phyloP scores from a whole-genome alignment of 2,113 vertebrate genomes.

The Phalacrocorax brasilianus region DNA sequence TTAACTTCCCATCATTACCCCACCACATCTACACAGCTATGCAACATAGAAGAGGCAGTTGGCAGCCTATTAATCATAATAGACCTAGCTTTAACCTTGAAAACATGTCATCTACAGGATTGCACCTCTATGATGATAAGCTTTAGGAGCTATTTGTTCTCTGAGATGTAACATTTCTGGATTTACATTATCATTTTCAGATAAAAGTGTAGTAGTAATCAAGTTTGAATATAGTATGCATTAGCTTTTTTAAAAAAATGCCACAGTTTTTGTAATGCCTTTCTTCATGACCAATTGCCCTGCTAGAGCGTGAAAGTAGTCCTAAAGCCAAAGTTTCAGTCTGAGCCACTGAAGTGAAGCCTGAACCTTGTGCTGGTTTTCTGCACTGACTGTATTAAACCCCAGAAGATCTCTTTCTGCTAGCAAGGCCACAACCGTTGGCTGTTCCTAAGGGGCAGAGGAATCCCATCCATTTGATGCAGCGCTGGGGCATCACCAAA shows the following conservation, averaged over 20 bases:
- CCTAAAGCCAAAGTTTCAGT: not conserved
- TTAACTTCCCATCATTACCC: not conserved
- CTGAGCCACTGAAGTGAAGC: not conserved
- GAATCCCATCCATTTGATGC: not conserved
- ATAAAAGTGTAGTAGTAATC: not conserved
- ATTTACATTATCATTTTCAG: not conserved
- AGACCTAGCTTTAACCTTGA: not conserved
- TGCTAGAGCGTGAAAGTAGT: not conserved
- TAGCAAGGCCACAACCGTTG: too few relatives aligned
- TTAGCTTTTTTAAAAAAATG: not conserved
- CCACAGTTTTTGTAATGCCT: not conserved
- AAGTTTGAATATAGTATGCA: not conserved
- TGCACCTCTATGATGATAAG: not conserved
- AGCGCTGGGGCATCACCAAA: not conserved
- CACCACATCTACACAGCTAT: not conserved
- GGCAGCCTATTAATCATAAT: not conserved
- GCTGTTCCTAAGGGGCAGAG: not conserved
- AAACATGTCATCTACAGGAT: not conserved
- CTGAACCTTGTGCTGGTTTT: not conserved
- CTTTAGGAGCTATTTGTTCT: not conserved
- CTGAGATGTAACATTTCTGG: not conserved
- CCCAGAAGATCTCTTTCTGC: not conserved
- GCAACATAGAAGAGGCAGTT: not conserved
- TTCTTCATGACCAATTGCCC: not conserved
- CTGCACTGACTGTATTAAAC: accelerated